Conservation (phyloP, 2,888 invertebrate species). For the Ophion obscuratus region DNA sequence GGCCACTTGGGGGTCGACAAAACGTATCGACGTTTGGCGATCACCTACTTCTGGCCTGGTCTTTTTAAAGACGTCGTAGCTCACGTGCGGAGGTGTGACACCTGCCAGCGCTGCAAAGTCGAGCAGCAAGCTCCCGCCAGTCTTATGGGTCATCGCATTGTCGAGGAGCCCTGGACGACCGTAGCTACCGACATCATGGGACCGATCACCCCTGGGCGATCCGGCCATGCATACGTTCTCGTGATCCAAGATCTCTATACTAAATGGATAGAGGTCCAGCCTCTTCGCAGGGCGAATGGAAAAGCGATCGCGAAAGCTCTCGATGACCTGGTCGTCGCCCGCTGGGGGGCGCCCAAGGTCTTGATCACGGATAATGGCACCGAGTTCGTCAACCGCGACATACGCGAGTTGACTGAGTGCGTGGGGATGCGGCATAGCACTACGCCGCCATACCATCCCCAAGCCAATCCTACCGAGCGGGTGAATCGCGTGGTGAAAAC, state of each 20-base stretch:
- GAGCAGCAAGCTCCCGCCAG: conserved; percentile 2
- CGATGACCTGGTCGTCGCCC: too few species aligned
- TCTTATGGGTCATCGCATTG: conserved; percentile 19
- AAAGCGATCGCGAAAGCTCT: not conserved
- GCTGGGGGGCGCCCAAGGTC: too few species aligned
- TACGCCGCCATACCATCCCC: not conserved
- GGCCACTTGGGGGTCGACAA: conserved; percentile 65
- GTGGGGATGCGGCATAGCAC: conserved; percentile 29
- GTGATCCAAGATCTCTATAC: conserved; percentile 68
- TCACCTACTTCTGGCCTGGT: conserved; percentile 51
- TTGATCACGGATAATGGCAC: too few species aligned
- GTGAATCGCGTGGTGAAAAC: too few species aligned
- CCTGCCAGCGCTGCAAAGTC: not conserved
- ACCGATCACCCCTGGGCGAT: conserved; percentile 60
- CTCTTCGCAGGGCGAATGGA: conserved; percentile 63
- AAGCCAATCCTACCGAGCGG: conserved; percentile 23
- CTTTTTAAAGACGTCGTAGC: too few species aligned
- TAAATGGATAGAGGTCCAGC: conserved; percentile 52
- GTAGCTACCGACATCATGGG: conserved; percentile 62
- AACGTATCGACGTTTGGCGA: conserved; percentile 45
- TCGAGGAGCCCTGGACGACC: conserved; percentile 58
- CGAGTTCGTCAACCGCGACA: too few species aligned
- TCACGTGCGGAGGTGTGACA: conserved; percentile 58
- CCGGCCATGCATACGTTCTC: conserved; percentile 7
- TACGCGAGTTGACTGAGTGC: conserved; percentile 28